Evolutionary conservation across 2,797 vertebrate species (phyloP).

Genomic region (Miichthys miiuy): DNA sequence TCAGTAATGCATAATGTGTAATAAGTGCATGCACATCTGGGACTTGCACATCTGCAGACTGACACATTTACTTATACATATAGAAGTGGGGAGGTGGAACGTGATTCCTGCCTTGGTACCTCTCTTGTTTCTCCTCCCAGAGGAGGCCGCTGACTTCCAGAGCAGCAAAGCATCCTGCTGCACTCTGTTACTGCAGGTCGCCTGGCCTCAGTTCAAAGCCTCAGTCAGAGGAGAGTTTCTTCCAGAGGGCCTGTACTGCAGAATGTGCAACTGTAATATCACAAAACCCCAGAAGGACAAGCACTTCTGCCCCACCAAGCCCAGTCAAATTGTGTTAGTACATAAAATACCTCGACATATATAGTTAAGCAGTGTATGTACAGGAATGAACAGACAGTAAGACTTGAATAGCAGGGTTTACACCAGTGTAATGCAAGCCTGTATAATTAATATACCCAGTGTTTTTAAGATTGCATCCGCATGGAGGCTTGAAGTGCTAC

Average conservation of each 20-base stretch:
- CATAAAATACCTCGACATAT: slow-evolving; percentile 25
- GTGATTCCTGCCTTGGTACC: slow-evolving; percentile 44
- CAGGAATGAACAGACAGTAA: neutral
- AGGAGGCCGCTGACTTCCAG: slow-evolving; percentile 66
- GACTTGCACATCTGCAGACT: slow-evolving; percentile 32
- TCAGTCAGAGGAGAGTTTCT: slow-evolving; percentile 51
- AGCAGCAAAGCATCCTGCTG: slow-evolving; percentile 57
- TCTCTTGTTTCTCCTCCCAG: slow-evolving; percentile 61
- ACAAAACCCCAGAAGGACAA: slow-evolving; percentile 53
- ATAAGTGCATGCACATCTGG: too few species aligned
- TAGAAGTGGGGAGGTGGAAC: slow-evolving; percentile 46
- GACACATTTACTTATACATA: slow-evolving; percentile 50
- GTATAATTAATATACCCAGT: too few species aligned
- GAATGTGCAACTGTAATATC: slow-evolving; percentile 58
- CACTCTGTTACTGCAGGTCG: slow-evolving; percentile 66
- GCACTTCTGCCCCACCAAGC: slow-evolving; percentile 24
- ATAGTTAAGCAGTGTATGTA: neutral
- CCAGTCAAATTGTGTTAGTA: slow-evolving; percentile 31
- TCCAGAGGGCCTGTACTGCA: slow-evolving; percentile 54
- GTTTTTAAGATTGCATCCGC: too few species aligned
- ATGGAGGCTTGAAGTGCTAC: too few species aligned
- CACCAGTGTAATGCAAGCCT: too few species aligned
- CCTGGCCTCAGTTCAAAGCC: slow-evolving; percentile 70
- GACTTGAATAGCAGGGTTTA: neutral
- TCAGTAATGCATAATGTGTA: neutral